Conservation (phyloP, 2,797 vertebrate genomes). For the Rhabdophis nuchalis region DNA sequence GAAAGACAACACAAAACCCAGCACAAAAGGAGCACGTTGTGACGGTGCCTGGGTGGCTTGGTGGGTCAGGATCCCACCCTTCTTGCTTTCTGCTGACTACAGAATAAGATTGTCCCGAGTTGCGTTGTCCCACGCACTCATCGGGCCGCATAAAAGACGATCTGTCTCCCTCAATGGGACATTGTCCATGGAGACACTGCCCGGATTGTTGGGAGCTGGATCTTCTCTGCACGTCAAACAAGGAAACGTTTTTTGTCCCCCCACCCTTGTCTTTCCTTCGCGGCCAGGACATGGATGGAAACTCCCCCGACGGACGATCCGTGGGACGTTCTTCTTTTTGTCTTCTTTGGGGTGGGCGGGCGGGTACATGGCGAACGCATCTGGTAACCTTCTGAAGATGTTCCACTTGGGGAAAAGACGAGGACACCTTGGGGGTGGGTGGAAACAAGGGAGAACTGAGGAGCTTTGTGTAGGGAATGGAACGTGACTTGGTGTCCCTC, state of each 20-base stretch:
- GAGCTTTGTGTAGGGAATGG: neutral
- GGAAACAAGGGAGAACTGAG: neutral
- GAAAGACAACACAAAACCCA: neutral
- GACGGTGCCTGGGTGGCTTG: neutral
- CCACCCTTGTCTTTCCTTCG: neutral
- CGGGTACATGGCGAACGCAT: neutral
- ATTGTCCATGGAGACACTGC: neutral
- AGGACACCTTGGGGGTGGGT: neutral
- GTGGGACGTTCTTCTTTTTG: neutral
- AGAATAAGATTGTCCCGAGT: neutral
- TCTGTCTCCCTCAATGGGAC: neutral
- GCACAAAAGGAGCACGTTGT: neutral
- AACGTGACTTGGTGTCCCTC: neutral
- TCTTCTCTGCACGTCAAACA: slow-evolving; percentile 1
- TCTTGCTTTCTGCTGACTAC: neutral
- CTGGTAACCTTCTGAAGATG: neutral
- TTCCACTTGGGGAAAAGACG: neutral
- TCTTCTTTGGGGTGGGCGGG: neutral
- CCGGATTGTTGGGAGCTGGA: neutral
- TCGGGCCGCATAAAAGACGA: slow-evolving; percentile 14
- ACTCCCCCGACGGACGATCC: neutral
- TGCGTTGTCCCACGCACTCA: neutral
- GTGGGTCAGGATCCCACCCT: neutral
- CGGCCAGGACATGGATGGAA: neutral
- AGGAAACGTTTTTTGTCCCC: neutral